Evolutionary conservation across 1,140 invertebrate species (phyloP).

Genomic region (Diuraphis noxia): DNA sequence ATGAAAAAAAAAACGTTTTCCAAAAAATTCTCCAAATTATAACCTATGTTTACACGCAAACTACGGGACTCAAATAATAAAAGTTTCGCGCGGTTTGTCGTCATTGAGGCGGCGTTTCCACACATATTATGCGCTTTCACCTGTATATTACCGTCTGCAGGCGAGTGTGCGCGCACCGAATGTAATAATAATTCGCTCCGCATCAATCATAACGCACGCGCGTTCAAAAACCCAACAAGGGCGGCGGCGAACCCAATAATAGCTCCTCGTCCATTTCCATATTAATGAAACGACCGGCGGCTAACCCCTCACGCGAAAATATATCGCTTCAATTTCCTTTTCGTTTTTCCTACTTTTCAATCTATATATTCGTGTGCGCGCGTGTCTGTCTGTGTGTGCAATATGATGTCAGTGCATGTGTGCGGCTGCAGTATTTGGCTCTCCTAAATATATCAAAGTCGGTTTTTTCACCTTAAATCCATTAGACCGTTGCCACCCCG

Average conservation of each 20-base stretch:
- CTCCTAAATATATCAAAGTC: conserved; percentile 37
- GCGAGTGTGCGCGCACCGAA: not conserved
- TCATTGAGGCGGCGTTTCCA: not conserved
- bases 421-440: not conserved
- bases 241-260: not conserved
- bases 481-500: not conserved
- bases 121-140: not conserved
- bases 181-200: not conserved
- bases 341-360: not conserved
- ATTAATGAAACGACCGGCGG: conserved; percentile 4
- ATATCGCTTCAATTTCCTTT: conserved; percentile 49
- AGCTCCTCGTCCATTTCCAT: conserved; percentile 17
- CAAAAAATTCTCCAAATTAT: no score
- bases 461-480: conserved; percentile 26
- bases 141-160: not conserved
- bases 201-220: conserved; percentile 46
- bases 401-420: not conserved
- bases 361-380: not conserved
- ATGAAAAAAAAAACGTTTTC: no score
- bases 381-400: not conserved
- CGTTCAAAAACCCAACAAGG: not conserved
- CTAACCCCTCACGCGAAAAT: not conserved
- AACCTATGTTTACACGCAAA: not conserved
- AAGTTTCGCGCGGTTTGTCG: not conserved
- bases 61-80: not conserved